These are phyloP conservation scores for Pimephales promelas DNA, from an alignment of 2,113 vertebrate species.

Conservation along the genomic window DNA sequence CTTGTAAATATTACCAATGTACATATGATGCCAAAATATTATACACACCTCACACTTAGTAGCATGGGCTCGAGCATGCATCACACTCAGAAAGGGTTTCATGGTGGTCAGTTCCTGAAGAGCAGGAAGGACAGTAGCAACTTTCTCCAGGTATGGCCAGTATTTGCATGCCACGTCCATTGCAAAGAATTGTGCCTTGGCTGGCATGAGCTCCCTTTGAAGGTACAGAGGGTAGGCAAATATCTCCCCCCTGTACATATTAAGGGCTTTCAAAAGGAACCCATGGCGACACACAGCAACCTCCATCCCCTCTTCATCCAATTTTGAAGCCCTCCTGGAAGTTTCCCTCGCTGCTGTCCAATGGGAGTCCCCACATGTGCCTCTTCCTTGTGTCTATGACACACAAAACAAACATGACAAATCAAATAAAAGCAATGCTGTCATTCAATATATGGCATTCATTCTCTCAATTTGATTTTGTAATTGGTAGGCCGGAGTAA, in stretches of 20 bases:
- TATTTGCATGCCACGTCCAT: conserved; percentile 7
- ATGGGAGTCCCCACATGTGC: conserved; percentile 32
- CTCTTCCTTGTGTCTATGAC: conserved; percentile 9
- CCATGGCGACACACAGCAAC: no score
- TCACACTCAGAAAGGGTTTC: conserved; percentile 24
- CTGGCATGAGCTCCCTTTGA: no score
- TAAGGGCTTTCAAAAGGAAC: no score
- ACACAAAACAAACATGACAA: conserved; percentile 46
- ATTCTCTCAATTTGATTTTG: background rate
- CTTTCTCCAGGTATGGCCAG: background rate
- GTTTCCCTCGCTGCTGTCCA: conserved; percentile 26
- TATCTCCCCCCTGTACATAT: no score
- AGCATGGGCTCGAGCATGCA: conserved; percentile 32
- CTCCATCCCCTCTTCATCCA: no score
- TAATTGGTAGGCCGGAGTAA: background rate
- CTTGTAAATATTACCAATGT: background rate
- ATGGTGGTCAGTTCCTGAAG: background rate
- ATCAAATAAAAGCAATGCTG: background rate
- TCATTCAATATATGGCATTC: background rate
- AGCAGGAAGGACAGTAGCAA: background rate
- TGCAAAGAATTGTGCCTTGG: background rate
- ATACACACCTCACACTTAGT: conserved; percentile 41
- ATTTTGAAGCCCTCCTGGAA: background rate
- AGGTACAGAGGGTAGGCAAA: no score
- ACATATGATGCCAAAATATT: conserved; percentile 7